A percentile compares a stretch with the other conserved stretches of the same genome.
phyloP scores from a whole-genome alignment of 2,888 invertebrate genomes.

The Arenicola marina region DNA sequence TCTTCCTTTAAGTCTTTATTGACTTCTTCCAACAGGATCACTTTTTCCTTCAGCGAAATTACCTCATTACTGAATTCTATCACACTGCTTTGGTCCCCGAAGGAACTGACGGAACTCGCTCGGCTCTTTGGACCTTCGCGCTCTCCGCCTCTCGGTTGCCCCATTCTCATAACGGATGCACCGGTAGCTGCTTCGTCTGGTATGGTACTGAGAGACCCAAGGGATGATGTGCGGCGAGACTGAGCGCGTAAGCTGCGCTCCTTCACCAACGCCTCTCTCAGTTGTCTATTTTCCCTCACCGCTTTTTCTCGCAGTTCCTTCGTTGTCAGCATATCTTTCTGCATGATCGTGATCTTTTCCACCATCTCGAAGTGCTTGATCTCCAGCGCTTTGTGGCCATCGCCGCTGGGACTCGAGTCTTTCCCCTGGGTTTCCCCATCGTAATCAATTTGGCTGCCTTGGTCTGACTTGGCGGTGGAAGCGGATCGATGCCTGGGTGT shows the following conservation, averaged over 20 bases:
- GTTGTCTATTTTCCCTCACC: slow-evolving; percentile 11
- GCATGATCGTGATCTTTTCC: slow-evolving; percentile 8
- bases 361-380: slow-evolving; percentile 17
- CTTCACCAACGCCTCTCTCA: slow-evolving; percentile 2
- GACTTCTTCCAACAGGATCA: slow-evolving; percentile 9
- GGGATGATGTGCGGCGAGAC: no score
- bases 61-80: slow-evolving; percentile 15
- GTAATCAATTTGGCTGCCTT: neutral
- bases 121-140: neutral
- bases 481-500: neutral
- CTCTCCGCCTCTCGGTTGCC: neutral
- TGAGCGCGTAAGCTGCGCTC: neutral
- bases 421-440: neutral
- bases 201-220: no score
- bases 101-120: slow-evolving; percentile 5
- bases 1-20: slow-evolving; percentile 20
- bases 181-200: no score
- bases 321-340: slow-evolving; percentile 4
- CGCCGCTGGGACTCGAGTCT: neutral
- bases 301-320: neutral
- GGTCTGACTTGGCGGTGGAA: neutral
- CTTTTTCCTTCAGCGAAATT: slow-evolving; percentile 25
- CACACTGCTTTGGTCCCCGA: neutral
- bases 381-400: slow-evolving; percentile 8
- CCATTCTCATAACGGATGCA: no score